Evolutionary conservation across 2,888 invertebrate species (phyloP), one percentile per base, ranked within the genome.

Genomic region (Minunthozetes semirufus): DNA sequence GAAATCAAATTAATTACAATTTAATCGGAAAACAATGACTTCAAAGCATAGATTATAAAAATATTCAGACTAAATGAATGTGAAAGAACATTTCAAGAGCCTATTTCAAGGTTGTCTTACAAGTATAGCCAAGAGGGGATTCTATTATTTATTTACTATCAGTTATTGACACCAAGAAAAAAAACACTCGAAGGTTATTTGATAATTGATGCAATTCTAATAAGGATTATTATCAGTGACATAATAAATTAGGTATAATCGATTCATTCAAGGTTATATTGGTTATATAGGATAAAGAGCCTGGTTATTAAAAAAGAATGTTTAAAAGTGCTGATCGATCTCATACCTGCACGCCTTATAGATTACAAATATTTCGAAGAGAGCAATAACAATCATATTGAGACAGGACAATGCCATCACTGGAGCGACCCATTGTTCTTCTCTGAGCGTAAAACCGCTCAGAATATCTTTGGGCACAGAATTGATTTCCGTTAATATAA

Each of bases 351-450:
- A 78, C 72, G 94, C 89, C 82, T 89, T 89, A 85, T 92, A 91
- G 81, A 95, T 86, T 73, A 95, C 92, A 82, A 93, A 94, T 77
- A 85, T 83, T 79, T 95, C 95, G 82, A 95, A 94, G 63, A 90
- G 89, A 74, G 90, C 88, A 82, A 95, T 92, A 80, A 91, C 87
- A 25, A 91, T 85, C 88, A 95, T 91, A 78, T 92, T 90, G 42
- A 92, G 87, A 50, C 90, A 89, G 75, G 93, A 90, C 77, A 94
- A 86, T 22, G 92, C 90, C 76, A 94, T 87, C 73, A 95, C 88
- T 0, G 94, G 94, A 78, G 94, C 88, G 50, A 94, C 93, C 96
- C 96, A 95, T 25, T 91, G 87, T 82, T 93, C 92, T 22, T 78
- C 78, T 25, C 79, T 68, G 4, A 78, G 38, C 13, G 63, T 75